phyloP scores from a whole-genome alignment of 2,888 invertebrate genomes.

The Clanis bilineata region DNA sequence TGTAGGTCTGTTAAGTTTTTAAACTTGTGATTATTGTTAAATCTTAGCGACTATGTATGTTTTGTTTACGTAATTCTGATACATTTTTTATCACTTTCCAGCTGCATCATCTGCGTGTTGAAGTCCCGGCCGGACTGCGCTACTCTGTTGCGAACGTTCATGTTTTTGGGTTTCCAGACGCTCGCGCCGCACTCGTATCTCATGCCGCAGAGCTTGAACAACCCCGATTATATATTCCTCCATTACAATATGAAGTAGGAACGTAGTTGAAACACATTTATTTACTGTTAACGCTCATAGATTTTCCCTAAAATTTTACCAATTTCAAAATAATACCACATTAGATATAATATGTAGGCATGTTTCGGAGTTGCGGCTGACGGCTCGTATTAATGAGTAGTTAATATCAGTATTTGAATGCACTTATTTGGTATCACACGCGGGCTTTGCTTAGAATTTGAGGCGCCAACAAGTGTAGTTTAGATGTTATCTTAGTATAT shows the following conservation, averaged over 20 bases:
- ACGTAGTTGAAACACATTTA: neutral
- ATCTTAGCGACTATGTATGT: no score
- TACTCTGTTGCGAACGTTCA: conserved; percentile 95
- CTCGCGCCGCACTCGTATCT: conserved; percentile 89
- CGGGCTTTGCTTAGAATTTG: conserved; percentile 39
- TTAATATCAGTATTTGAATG: conserved; percentile 41
- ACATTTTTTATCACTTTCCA: conserved; percentile 35
- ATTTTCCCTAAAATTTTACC: neutral
- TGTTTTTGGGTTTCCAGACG: conserved; percentile 97
- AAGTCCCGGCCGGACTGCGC: conserved; percentile 93
- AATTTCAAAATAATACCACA: conserved; percentile 5
- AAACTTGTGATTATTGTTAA: no score
- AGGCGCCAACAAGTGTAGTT: conserved; percentile 42
- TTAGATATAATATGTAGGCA: conserved; percentile 3
- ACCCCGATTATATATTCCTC: conserved; percentile 80
- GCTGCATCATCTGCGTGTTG: conserved; percentile 87
- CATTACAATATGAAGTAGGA: conserved; percentile 74
- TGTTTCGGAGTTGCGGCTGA: conserved; percentile 4
- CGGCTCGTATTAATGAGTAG: conserved; percentile 12
- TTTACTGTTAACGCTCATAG: neutral
- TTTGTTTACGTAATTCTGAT: neutral
- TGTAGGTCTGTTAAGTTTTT: no score
- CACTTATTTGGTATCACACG: conserved; percentile 39
- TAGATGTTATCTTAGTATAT: conserved; percentile 20
- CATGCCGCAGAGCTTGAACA: conserved; percentile 77